Conservation (phyloP, 2,797 vertebrate species). For the Pipistrellus pipistrellus region DNA sequence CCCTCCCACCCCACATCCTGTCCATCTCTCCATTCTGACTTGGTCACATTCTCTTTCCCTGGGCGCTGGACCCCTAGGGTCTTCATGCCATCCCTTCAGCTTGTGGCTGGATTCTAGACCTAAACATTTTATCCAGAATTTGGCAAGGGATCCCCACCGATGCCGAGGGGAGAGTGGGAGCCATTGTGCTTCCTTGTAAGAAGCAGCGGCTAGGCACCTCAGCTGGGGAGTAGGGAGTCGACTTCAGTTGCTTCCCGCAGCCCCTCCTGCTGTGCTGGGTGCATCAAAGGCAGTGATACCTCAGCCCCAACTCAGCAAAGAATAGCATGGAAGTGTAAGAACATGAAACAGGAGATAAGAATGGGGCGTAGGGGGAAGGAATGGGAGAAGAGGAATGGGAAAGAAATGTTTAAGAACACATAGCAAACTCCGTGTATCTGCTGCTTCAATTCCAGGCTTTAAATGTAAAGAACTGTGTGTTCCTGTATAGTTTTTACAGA, state of each 20-base stretch:
- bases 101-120: neutral
- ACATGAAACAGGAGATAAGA: neutral
- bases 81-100: neutral
- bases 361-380: fast-evolving
- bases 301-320: neutral
- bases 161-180: neutral
- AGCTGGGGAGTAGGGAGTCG: fast-evolving
- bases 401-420: neutral
- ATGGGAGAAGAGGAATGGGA: neutral
- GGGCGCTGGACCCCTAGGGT: neutral
- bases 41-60: neutral
- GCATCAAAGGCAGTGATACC: neutral
- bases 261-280: neutral
- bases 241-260: neutral
- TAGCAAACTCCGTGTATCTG: neutral
- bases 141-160: neutral
- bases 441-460: neutral
- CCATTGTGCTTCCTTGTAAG: neutral
- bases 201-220: neutral
- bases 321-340: neutral
- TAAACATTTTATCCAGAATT: neutral
- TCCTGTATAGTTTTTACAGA: neutral
- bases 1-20: neutral
- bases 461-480: fast-evolving
- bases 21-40: neutral